A percentile compares a stretch with the other conserved stretches of the same genome.
phyloP scores from a whole-genome alignment of 2,113 vertebrate genomes.

The Hyperopisus bebe region DNA sequence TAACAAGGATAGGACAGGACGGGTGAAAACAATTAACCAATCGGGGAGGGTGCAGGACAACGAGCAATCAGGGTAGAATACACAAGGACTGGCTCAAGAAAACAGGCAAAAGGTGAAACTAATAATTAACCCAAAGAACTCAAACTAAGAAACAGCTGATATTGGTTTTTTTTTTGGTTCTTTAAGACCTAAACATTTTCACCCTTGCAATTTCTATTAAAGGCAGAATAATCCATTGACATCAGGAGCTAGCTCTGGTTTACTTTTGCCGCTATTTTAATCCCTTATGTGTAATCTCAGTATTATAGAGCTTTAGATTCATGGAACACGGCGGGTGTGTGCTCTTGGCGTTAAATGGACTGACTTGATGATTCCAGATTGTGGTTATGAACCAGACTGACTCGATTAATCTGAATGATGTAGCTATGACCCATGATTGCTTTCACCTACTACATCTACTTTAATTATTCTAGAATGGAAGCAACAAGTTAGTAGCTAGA shows the following conservation, averaged over 20 bases:
- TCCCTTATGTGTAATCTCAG: not conserved
- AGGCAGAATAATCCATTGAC: not conserved
- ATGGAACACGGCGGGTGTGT: not conserved
- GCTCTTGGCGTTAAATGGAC: not conserved
- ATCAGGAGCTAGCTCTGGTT: not conserved
- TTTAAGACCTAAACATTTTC: not conserved
- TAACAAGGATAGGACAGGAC: no score
- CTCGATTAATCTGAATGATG: not conserved
- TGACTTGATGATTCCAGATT: not conserved
- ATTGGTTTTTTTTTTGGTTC: not conserved
- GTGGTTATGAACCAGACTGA: not conserved
- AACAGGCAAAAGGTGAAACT: no score
- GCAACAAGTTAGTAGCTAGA: not conserved
- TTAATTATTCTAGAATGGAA: not conserved
- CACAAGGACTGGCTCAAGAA: no score
- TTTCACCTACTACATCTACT: not conserved
- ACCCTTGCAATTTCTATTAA: not conserved
- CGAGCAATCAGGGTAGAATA: no score
- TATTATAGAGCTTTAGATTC: not conserved
- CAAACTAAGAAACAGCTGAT: no score
- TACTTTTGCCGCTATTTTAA: not conserved
- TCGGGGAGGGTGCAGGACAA: no score
- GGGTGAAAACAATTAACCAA: no score
- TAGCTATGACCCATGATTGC: not conserved
- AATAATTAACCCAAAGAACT: no score